Conservation (phyloP, 92 coral and sea anemone genomes). For the Zoanthus sociatus region DNA sequence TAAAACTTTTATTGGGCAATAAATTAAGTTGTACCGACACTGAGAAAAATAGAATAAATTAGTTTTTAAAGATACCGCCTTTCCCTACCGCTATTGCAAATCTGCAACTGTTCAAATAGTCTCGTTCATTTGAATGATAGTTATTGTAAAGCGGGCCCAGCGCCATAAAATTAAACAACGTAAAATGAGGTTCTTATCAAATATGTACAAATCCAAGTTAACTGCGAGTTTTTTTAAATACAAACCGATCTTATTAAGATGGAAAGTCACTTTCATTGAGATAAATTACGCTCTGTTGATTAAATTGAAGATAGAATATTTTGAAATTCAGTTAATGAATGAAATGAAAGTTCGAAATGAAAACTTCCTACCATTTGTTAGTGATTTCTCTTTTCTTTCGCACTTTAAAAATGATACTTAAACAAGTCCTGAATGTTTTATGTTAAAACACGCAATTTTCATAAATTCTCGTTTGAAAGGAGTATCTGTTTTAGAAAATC, state of each 20-base stretch:
- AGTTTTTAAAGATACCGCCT: too few species aligned
- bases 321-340: background rate
- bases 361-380: background rate
- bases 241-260: background rate
- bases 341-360: too few species aligned
- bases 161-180: background rate
- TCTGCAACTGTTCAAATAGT: background rate
- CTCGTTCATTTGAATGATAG: background rate
- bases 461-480: background rate
- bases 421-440: background rate
- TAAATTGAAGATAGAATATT: background rate
- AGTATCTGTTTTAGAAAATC: background rate
- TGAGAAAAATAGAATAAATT: too few species aligned
- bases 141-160: background rate
- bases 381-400: background rate
- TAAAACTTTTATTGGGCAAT: too few species aligned
- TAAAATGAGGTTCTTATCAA: background rate
- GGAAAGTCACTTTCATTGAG: background rate
- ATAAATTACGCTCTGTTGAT: background rate
- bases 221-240: background rate
- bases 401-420: background rate
- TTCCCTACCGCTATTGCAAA: background rate
- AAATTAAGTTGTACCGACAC: too few species aligned
- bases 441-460: background rate
- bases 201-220: background rate